These are phyloP conservation scores for Scaptodrosophila lebanonensis DNA, from an alignment of 1,140 invertebrate species.

Conservation along the genomic window DNA sequence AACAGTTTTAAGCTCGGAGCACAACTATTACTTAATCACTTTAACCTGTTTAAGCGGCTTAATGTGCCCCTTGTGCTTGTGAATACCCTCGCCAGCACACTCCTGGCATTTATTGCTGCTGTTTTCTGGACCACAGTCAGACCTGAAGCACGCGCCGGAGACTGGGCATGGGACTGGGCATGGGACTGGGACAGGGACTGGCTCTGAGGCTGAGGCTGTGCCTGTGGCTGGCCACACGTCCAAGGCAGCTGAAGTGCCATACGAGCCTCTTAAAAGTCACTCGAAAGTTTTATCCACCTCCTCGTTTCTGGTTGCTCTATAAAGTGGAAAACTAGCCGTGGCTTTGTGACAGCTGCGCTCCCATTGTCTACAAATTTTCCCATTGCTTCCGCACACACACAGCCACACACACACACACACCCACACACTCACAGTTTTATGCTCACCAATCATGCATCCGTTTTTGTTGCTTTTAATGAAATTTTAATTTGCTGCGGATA, in stretches of 20 bases:
- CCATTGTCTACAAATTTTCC: conserved; percentile 31
- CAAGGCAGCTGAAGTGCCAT: conserved; percentile 30
- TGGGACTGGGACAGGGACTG: neutral
- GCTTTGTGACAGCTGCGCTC: conserved; percentile 25
- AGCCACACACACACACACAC: neutral
- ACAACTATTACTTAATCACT: conserved; percentile 71
- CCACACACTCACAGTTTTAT: neutral
- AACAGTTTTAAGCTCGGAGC: conserved; percentile 53
- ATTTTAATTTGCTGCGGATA: conserved; percentile 75
- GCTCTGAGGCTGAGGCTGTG: neutral
- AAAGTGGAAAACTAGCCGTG: conserved; percentile 46
- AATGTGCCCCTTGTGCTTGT: conserved; percentile 45
- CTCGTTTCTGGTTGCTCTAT: conserved; percentile 20
- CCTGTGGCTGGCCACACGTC: conserved; percentile 1
- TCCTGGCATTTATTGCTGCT: too few species aligned
- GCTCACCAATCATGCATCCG: conserved; percentile 43
- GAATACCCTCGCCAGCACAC: too few species aligned
- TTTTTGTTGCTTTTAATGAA: conserved; percentile 62
- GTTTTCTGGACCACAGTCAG: too few species aligned
- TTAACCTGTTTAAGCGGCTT: conserved; percentile 70
- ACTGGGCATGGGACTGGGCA: too few species aligned
- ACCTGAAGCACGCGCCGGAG: too few species aligned
- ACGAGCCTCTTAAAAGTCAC: conserved; percentile 46
- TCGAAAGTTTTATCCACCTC: conserved; percentile 19
- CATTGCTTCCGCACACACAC: neutral